These are phyloP conservation scores for Willowsia nigromaculata DNA, from an alignment of 2,888 invertebrate genomes.

Conservation along the genomic window DNA sequence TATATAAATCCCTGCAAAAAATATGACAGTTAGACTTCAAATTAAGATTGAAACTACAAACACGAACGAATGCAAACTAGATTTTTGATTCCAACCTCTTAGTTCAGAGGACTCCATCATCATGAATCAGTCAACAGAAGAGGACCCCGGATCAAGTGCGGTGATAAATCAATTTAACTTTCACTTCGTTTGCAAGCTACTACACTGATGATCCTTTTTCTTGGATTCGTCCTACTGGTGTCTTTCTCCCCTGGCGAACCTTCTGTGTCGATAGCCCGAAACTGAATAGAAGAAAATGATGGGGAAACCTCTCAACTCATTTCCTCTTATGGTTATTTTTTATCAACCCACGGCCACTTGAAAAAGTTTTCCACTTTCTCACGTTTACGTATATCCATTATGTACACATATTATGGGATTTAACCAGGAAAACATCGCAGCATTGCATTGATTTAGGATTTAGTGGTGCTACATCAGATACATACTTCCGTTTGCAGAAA, in stretches of 20 bases:
- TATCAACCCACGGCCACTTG: neutral
- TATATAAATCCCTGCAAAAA: constrained; percentile 40
- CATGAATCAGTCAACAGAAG: no score
- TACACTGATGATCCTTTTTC: no score
- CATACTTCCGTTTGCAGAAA: neutral
- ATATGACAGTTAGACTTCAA: no score
- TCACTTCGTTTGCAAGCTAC: no score
- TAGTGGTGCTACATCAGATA: neutral
- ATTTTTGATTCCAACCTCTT: constrained; percentile 29
- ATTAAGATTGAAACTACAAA: neutral
- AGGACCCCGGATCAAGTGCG: no score
- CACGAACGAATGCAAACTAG: neutral
- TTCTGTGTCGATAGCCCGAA: no score
- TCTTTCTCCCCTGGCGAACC: no score
- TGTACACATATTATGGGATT: neutral
- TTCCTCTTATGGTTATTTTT: neutral
- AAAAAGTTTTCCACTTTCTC: neutral
- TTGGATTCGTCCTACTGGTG: no score
- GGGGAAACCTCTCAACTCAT: neutral
- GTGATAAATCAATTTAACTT: no score
- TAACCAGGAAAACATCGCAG: neutral
- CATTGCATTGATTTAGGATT: neutral
- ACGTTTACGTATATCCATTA: neutral
- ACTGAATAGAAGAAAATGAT: neutral
- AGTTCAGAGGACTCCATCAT: constrained; percentile 53